Evolutionary conservation across 2,113 vertebrate species (phyloP).

Genomic region (Oophaga pumilio): DNA sequence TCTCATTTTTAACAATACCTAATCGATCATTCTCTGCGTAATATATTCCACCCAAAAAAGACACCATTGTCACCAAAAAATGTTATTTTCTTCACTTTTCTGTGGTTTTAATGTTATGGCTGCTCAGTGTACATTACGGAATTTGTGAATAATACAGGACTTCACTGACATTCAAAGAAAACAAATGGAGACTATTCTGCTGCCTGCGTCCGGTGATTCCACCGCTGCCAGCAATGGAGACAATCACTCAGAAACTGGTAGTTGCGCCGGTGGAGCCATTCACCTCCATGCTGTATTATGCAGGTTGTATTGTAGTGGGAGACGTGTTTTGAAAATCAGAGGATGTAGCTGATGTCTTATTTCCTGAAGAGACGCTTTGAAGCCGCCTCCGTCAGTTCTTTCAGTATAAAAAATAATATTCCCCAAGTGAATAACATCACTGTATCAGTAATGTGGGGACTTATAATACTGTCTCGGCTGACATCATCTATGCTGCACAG

Average conservation of each 20-base stretch:
- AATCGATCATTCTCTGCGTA: too few species aligned
- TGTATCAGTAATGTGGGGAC: neutral
- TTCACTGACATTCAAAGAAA: neutral
- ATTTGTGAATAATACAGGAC: too few species aligned
- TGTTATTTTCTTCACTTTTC: too few species aligned
- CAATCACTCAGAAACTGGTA: too few species aligned
- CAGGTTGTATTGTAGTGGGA: neutral
- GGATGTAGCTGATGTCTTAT: constrained; percentile 30
- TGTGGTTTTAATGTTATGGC: too few species aligned
- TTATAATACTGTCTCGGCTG: neutral
- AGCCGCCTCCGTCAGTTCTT: neutral
- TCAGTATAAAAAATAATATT: neutral
- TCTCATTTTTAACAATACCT: too few species aligned
- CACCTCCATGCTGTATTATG: neutral
- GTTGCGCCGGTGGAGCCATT: neutral
- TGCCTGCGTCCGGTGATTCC: neutral
- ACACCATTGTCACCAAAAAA: too few species aligned
- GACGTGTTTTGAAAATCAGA: neutral
- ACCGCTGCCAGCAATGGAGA: neutral
- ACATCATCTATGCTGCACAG: too few species aligned
- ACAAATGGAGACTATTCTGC: neutral
- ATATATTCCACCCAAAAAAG: too few species aligned
- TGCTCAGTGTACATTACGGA: too few species aligned
- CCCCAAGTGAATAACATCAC: neutral
- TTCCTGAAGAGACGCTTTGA: neutral